A percentile compares a stretch with the other conserved stretches of the same genome.
These are phyloP conservation scores for Halcyon leucocephala DNA, from an alignment of 2,797 vertebrate genomes.

Conservation along the genomic window DNA sequence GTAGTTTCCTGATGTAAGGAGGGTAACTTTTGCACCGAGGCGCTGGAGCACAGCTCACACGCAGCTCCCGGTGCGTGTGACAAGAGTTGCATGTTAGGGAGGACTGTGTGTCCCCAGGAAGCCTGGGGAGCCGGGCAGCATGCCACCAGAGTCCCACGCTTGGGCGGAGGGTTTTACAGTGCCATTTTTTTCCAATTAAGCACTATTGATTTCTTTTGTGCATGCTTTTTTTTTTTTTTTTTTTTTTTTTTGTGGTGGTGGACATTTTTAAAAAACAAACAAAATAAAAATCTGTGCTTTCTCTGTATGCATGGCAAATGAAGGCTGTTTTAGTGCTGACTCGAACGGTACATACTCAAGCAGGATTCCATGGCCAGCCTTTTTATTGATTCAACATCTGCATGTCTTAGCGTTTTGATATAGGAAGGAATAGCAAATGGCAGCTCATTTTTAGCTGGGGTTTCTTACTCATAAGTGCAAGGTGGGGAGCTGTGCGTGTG, in stretches of 20 bases:
- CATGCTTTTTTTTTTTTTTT: no score
- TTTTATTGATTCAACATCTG: background rate
- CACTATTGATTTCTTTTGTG: background rate
- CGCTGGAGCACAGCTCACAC: background rate
- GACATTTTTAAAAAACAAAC: background rate
- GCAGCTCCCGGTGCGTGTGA: background rate
- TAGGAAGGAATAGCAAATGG: background rate
- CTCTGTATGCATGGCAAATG: background rate
- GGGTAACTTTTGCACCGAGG: background rate
- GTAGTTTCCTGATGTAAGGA: background rate
- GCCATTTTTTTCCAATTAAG: background rate
- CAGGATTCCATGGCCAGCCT: background rate
- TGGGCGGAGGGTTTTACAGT: background rate
- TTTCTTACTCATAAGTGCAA: background rate
- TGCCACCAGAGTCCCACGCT: background rate
- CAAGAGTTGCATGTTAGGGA: background rate
- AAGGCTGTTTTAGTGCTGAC: background rate
- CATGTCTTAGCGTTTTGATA: background rate
- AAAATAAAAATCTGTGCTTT: background rate
- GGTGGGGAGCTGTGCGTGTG: background rate
- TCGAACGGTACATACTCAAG: background rate
- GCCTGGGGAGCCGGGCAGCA: background rate
- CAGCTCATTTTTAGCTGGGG: background rate
- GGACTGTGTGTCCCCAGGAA: background rate
- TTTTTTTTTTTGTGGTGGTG: background rate